Evolutionary conservation across 2,888 invertebrate species (phyloP), one percentile per base, ranked within the genome.

Genomic region (Coleophora flavipennella): DNA sequence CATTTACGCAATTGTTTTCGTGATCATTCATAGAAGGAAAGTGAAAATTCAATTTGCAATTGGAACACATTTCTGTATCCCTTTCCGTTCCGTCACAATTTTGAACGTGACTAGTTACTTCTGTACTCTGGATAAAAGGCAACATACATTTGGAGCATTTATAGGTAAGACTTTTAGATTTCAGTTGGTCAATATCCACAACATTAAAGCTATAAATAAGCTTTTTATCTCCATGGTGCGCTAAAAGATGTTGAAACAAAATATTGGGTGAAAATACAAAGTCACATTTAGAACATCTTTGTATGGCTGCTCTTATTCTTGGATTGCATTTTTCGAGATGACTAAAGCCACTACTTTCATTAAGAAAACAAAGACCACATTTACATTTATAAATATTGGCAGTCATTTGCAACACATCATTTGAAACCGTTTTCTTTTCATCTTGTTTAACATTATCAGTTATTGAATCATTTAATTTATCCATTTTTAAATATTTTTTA

Each of bases 251-350:
- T 38, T 59, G 57, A 49, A 75, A 78, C 43, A 78, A 55, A 44
- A 67, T 59, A 38, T 60, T 66, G 11, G 72, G 60, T 13, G 63
- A 68, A 46, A 78, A 78, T 4, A 59, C 45, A 11, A 78, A 50
- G 41, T 63, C 56, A 45, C 78, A 78, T 54, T 73, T 75, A n/a
- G 69, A 58, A 48, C 78, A 78, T 46, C 42, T 59, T 53, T 75
- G 73, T 44, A 57, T 67, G 11, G 55, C 46, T 40, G 52, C 48
- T 52, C 59, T 65, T 31, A 45, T 39, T 39, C 54, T 67, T 14
- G 57, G 37, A 36, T 44, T 51, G 48, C 73, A 72, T 26, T 44
- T 52, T 27, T 50, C 51, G 8, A 46, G 41, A 55, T 77, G 77
- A 27, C 52, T 54, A 4, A 43, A 43, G 35, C 61, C 55, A 46